These are phyloP conservation scores for Sussaba pulchella DNA, from an alignment of 2,888 invertebrate species.

Conservation along the genomic window DNA sequence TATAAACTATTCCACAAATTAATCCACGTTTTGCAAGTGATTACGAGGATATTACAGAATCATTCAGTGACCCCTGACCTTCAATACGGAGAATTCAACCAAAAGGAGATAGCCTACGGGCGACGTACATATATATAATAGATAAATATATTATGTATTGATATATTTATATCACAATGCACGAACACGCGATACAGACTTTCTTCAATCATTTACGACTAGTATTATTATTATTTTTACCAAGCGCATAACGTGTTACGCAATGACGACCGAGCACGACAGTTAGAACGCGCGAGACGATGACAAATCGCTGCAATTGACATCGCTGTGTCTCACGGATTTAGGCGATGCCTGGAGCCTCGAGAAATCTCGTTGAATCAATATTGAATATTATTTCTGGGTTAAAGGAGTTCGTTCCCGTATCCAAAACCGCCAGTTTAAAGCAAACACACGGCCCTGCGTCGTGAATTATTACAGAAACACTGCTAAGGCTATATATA, in stretches of 20 bases:
- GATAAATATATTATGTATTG: too few species aligned
- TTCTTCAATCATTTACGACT: not conserved
- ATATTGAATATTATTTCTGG: constrained; percentile 76
- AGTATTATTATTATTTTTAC: not conserved
- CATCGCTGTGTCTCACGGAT: constrained; percentile 10
- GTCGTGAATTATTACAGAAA: constrained; percentile 59
- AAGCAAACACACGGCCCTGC: constrained; percentile 70
- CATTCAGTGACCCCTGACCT: constrained; percentile 24
- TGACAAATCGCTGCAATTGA: constrained; percentile 65
- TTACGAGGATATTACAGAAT: constrained; percentile 37
- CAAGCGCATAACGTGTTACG: constrained; percentile 4
- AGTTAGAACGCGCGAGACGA: constrained; percentile 25
- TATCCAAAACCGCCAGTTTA: constrained; percentile 65
- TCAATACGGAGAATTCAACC: not conserved
- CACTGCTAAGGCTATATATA: not conserved
- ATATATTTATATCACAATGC: not conserved
- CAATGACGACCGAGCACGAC: constrained; percentile 25
- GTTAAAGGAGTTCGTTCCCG: constrained; percentile 58
- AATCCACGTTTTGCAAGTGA: constrained; percentile 21
- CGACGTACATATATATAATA: not conserved
- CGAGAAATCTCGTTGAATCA: constrained; percentile 73
- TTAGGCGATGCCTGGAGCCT: constrained; percentile 57
- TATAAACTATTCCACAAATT: constrained; percentile 13
- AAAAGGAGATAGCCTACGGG: constrained; percentile 6
- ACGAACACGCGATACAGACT: not conserved